Evolutionary conservation across 1,140 invertebrate genomes (phyloP).

Genomic region (Drosophila takahashii): DNA sequence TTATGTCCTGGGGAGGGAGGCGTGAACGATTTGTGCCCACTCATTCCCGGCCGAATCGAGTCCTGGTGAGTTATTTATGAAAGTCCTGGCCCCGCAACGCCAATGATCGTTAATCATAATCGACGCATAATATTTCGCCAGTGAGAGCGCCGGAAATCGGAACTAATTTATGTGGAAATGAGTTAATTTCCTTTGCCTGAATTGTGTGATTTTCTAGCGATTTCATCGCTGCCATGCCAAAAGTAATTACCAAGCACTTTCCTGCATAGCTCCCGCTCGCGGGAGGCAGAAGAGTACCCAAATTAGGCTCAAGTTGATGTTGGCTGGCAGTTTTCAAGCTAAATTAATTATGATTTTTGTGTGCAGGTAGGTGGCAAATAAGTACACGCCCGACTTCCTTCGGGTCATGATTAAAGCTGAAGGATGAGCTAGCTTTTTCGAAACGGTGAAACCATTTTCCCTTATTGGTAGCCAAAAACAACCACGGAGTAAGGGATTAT

Average conservation of each 20-base stretch:
- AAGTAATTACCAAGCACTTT: constrained; percentile 74
- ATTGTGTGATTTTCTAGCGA: constrained; percentile 81
- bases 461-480: not conserved
- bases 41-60: constrained; percentile 40
- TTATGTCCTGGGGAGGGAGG: constrained; percentile 39
- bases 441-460: not conserved
- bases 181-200: constrained; percentile 80
- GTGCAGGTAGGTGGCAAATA: constrained; percentile 48
- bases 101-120: constrained; percentile 82
- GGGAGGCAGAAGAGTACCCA: constrained; percentile 6
- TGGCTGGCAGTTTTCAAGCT: constrained; percentile 51
- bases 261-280: constrained; percentile 27
- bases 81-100: constrained; percentile 46
- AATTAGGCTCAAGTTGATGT: constrained; percentile 47
- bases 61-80: constrained; percentile 45
- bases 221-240: constrained; percentile 63
- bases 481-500: constrained; percentile 14
- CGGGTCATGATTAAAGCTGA: constrained; percentile 13
- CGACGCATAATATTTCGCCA: constrained; percentile 77
- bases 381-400: constrained; percentile 9
- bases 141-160: constrained; percentile 60
- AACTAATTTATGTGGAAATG: constrained; percentile 83
- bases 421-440: constrained; percentile 6
- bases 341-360: constrained; percentile 69
- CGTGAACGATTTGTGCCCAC: constrained; percentile 57